Base-by-base conservation (phyloP, 2,888 invertebrate genomes). In the Lasioglossum malachurum region DNA sequence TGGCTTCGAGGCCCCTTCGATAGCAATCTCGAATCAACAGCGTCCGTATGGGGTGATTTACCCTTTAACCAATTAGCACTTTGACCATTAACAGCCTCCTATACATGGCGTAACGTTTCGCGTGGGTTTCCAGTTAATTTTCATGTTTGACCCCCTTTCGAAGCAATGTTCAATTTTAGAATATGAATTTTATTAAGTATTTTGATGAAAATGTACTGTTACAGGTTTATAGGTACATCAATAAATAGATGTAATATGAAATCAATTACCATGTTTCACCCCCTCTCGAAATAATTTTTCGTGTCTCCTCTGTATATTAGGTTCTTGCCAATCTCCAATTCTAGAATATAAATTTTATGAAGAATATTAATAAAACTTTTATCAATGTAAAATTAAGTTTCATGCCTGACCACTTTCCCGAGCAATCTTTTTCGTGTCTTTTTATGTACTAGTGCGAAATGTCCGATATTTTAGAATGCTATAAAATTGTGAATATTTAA, bases 1-100 rank as follows among this genome's bases (percentile, higher is more conserved):
- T 78, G 60, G 72, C 64, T 82, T 87, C 92, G 92, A 91, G 91
- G 92, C 91, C 86, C 85, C 79, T 83, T 81, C 75, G 87, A 89
- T 87, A 84, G 80, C 82, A 64, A 86, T 87, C 83, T 69, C 64
- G 73, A 75, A 86, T 85, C 86, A 64, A 85, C 86, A 75, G 38
- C 64, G 72, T 78, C 60, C 84, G 44, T 57, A 53, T 31, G 57
- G 82, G 78, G 57, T 82, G 78, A 78, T 69, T 78, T 57, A 69
- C 23, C 85, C 80, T 64, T 74, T 14, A 71, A 71, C 69, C 38
- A 19, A 35, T 35, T 67, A 67, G 19, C 67, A 67, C 67, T 67
- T 67, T 35, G 67, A 67, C 67, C 31, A 16, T 60, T 27, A 27
- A 60, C 60, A 27, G 27, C 12, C 60, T 27, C 60, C 27, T 5